Conservation (phyloP, 1,140 invertebrate species). For the Drosophila teissieri region DNA sequence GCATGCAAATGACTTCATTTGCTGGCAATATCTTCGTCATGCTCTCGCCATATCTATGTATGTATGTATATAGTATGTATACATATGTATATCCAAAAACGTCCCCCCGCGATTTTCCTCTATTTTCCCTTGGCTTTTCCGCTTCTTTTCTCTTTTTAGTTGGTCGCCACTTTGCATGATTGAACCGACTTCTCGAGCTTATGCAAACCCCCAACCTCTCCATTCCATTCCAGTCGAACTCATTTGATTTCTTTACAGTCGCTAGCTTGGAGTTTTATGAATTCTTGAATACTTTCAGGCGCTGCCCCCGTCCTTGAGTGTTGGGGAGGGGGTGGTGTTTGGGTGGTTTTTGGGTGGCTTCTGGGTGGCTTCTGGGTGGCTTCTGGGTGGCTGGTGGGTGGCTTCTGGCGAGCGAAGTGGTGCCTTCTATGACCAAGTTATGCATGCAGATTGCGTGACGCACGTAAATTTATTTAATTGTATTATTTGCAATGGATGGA, state of each 20-base stretch:
- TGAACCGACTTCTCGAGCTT: constrained; percentile 58
- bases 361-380: not conserved
- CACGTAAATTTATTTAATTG: constrained; percentile 78
- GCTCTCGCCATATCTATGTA: not conserved
- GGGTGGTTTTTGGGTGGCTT: no score
- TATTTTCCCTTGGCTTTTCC: constrained; percentile 1
- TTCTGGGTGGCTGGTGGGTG: not conserved
- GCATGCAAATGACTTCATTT: constrained; percentile 84
- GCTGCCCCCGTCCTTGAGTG: constrained; percentile 15
- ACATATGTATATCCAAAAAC: no score
- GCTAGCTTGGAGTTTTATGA: constrained; percentile 40
- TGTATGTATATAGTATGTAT: not conserved
- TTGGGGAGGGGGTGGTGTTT: not conserved
- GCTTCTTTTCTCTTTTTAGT: constrained; percentile 3
- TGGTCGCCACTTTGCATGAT: constrained; percentile 71
- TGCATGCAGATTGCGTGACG: constrained; percentile 79
- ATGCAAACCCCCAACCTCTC: no score
- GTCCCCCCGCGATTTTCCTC: not conserved
- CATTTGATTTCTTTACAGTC: constrained; percentile 52
- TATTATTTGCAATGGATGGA: constrained; percentile 51
- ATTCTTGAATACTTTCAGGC: constrained; percentile 67
- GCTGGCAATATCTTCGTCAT: constrained; percentile 48
- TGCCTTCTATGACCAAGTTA: constrained; percentile 33
- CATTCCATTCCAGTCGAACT: constrained; percentile 15
- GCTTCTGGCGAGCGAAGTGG: not conserved